These are phyloP conservation scores for Leptobrachium ailaonicum DNA, from an alignment of 2,113 vertebrate species.

Conservation along the genomic window DNA sequence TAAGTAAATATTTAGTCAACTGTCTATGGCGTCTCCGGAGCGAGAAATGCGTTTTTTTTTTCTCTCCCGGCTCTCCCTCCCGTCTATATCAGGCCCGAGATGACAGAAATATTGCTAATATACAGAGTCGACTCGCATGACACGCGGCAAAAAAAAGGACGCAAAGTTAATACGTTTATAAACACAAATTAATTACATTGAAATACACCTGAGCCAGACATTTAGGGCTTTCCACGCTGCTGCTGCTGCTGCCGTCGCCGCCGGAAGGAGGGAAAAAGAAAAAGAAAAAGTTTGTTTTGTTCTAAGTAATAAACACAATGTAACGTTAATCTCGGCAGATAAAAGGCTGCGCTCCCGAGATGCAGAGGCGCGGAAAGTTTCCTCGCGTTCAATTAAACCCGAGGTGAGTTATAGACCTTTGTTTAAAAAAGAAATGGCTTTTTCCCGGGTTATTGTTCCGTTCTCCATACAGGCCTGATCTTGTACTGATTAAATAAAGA, in stretches of 20 bases:
- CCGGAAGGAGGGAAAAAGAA: too few relatives aligned
- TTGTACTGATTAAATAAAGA: conserved; percentile 1
- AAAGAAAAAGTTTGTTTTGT: neutral
- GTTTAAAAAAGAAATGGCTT: too few relatives aligned
- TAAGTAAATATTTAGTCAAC: conserved; percentile 37
- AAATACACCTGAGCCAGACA: neutral
- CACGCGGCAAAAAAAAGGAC: conserved; percentile 1
- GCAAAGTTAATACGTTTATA: neutral
- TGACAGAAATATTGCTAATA: conserved; percentile 26
- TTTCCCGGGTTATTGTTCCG: too few relatives aligned
- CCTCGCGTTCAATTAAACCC: too few relatives aligned
- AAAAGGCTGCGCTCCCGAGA: neutral
- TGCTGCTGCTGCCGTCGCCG: too few relatives aligned
- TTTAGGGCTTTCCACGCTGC: too few relatives aligned
- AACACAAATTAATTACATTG: conserved; percentile 26
- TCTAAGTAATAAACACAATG: neutral
- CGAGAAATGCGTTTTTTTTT: conserved; percentile 6
- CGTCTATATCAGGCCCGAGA: neutral
- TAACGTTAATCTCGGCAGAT: neutral
- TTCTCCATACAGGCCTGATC: neutral
- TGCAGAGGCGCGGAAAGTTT: neutral
- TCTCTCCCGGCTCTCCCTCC: neutral
- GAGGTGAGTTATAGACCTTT: too few relatives aligned
- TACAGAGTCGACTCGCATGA: neutral
- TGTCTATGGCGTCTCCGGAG: conserved; percentile 18